Evolutionary conservation across 2,113 vertebrate genomes (phyloP), one percentile per base, ranked within the genome.

Genomic region (Eurypyga helias): DNA sequence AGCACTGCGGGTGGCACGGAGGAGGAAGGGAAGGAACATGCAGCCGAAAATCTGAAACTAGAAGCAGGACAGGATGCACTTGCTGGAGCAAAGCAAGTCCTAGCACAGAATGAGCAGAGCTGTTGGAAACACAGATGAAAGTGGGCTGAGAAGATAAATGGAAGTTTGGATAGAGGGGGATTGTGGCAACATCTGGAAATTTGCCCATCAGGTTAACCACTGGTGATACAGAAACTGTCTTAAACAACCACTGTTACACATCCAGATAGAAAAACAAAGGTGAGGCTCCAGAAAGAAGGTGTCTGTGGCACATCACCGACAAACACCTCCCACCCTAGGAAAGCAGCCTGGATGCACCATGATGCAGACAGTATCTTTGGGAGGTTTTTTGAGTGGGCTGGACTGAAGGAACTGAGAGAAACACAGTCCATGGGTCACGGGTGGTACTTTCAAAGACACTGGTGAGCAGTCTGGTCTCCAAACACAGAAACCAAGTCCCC

Each of bases 391-490:
- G 48, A 62, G 57, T 11, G 17, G 17, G 18, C 5, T 58, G 28
- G 14, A 24, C 66, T 28, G 31, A 86, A 67, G 36, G 3, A 82
- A 55, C 29, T 34, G 15, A 11, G 13, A 89, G 49, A 45, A 83
- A 82, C 10, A 49, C 10, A n/a, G 21, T 25, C 24, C 7, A 10
- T 3, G 8, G 12, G 19, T 45, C 21, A 65, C 0, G 3, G 4
- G 13, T 5, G 48, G 26, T 23, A 48, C 18, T 48, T 43, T 36
- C 19, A 70, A 64, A 78, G 23, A 73, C n/a, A 49, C 13, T 29
- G 29, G 26, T n/a, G 6, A 70, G 26, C 55, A 78, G 17, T 65
- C 11, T 57, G 23, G 31, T 88, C 41, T 82, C 7, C 65, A 75
- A 65, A 94, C 18, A 70, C 5, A 60, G 51, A 87, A 73, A 70